These are phyloP conservation scores for Chamaetylas fuelleborni DNA, from an alignment of 2,113 vertebrate genomes.

Conservation along the genomic window DNA sequence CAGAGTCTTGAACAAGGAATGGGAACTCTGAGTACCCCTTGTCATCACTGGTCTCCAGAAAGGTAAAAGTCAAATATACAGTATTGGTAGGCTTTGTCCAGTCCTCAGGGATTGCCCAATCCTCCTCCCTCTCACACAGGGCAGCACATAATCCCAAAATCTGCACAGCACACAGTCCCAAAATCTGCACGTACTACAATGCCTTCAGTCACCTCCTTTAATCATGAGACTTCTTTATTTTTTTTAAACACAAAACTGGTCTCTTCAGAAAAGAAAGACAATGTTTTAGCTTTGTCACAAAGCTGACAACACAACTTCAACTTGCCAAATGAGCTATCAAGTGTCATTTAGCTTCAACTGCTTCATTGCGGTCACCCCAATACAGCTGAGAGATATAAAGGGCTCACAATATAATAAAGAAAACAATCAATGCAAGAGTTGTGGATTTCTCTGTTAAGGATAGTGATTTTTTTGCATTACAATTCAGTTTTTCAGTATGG, in stretches of 20 bases:
- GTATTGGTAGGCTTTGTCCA: background rate
- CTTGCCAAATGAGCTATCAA: background rate
- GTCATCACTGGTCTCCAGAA: background rate
- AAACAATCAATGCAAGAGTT: background rate
- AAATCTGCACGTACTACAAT: no score
- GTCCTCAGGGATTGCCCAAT: background rate
- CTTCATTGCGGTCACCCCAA: background rate
- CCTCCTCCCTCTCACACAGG: background rate
- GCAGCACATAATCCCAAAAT: background rate
- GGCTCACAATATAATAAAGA: background rate
- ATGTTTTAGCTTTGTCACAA: background rate
- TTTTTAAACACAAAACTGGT: fast-evolving
- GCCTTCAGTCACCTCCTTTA: background rate
- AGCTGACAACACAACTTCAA: background rate
- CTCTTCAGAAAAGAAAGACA: background rate
- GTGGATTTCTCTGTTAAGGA: background rate
- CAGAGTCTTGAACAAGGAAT: background rate
- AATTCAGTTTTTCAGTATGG: background rate
- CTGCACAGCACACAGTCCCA: background rate
- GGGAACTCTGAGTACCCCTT: background rate
- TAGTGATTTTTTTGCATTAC: background rate
- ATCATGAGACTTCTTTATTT: fast-evolving
- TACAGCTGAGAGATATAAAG: background rate
- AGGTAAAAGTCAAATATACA: background rate
- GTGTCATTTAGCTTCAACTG: background rate